Conservation (phyloP, 2,888 invertebrate genomes). For the Aelia acuminata region DNA sequence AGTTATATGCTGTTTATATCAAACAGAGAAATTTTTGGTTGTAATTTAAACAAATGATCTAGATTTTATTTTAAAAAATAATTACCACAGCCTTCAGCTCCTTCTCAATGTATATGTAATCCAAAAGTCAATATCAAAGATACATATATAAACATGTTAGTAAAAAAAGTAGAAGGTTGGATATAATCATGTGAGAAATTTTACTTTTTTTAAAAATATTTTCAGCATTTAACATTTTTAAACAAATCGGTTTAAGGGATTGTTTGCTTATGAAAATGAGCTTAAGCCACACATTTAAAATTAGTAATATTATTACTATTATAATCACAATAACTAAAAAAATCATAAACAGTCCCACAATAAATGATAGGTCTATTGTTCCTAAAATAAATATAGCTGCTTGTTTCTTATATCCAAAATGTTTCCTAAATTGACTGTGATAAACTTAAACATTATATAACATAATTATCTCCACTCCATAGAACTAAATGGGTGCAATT, state of each 20-base stretch:
- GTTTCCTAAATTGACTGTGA: constrained; percentile 45
- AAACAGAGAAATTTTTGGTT: neutral
- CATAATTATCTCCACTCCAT: constrained; percentile 15
- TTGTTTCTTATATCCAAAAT: neutral
- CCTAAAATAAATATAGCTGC: constrained; percentile 19
- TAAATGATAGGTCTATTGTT: constrained; percentile 31
- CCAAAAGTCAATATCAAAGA: neutral
- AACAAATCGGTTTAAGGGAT: neutral
- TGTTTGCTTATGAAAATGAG: neutral
- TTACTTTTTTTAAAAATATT: neutral
- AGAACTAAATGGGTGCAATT: neutral
- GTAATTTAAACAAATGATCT: neutral
- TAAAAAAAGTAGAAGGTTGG: neutral
- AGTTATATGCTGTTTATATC: neutral
- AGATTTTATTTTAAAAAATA: too few relatives aligned
- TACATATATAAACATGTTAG: neutral
- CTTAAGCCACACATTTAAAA: neutral
- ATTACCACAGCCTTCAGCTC: too few relatives aligned
- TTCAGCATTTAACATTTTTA: neutral
- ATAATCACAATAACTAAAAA: neutral
- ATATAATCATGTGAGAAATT: neutral
- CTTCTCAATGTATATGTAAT: neutral
- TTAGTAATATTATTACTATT: neutral
- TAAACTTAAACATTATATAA: constrained; percentile 38
- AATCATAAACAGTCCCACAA: neutral